These are phyloP conservation scores for Drosophila kambysellisi DNA, from an alignment of 2,888 invertebrate species.

Conservation along the genomic window DNA sequence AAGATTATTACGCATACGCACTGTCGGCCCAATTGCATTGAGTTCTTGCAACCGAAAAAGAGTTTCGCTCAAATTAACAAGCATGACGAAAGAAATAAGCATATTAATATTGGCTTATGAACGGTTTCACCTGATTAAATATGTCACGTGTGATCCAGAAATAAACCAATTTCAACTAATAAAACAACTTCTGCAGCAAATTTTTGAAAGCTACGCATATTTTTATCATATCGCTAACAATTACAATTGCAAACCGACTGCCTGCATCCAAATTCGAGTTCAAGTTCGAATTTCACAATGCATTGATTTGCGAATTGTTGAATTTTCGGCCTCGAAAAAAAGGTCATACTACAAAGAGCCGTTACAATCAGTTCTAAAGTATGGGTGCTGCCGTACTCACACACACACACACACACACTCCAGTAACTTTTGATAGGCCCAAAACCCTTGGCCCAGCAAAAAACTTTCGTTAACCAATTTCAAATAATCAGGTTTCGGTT, in stretches of 20 bases:
- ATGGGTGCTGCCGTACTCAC: background rate
- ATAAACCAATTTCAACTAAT: slow-evolving; percentile 10
- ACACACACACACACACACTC: background rate
- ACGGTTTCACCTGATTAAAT: background rate
- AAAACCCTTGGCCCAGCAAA: background rate
- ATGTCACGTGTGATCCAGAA: slow-evolving; percentile 14
- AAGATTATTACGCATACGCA: slow-evolving; percentile 20
- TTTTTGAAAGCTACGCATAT: background rate
- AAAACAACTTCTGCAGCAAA: background rate
- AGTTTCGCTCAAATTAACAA: background rate
- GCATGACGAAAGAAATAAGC: background rate
- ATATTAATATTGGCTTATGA: background rate
- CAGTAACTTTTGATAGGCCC: background rate
- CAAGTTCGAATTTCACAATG: background rate
- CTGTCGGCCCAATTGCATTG: slow-evolving; percentile 4
- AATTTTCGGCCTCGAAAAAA: background rate
- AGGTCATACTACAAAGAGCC: background rate
- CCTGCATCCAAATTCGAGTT: background rate
- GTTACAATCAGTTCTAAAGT: background rate
- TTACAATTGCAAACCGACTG: background rate
- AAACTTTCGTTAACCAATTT: slow-evolving; percentile 6
- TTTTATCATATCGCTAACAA: background rate
- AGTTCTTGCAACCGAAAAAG: background rate
- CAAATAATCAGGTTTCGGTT: slow-evolving; percentile 36
- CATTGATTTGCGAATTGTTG: background rate